Conservation (phyloP, 2,797 vertebrate species). For the Ptychobarbus kaznakovi region DNA sequence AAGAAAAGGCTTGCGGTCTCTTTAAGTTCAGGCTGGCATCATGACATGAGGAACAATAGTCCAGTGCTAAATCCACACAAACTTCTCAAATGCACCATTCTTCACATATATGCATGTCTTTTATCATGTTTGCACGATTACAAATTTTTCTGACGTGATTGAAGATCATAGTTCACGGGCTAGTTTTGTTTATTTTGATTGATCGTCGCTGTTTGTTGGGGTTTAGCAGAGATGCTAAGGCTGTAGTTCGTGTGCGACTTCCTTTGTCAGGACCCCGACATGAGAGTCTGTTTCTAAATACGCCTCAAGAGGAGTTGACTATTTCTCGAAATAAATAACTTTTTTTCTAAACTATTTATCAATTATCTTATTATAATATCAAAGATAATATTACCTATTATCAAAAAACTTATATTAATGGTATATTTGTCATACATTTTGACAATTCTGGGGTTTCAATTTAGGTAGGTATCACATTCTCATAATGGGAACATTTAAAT, state of each 20-base stretch:
- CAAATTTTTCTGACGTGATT: not conserved
- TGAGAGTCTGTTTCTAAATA: conserved; percentile 24
- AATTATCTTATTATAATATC: too few relatives aligned
- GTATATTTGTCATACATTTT: not conserved
- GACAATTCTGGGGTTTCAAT: not conserved
- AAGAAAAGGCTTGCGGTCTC: conserved; percentile 36
- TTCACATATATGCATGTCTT: too few relatives aligned
- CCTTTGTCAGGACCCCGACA: conserved; percentile 58
- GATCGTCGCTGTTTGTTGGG: conserved; percentile 32
- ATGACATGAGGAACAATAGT: conserved; percentile 43
- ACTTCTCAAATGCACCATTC: not conserved
- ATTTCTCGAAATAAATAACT: too few relatives aligned
- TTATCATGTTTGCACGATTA: not conserved
- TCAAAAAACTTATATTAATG: not conserved
- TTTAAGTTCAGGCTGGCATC: conserved; percentile 20
- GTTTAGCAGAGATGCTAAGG: conserved; percentile 40
- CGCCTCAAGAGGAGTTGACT: not conserved
- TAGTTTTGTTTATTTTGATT: conserved; percentile 12
- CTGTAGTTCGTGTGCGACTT: conserved; percentile 42
- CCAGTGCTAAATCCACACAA: not conserved
- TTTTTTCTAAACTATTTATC: too few relatives aligned
- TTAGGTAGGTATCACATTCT: not conserved
- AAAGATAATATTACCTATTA: too few relatives aligned
- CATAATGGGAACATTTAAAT: not conserved
- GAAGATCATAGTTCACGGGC: not conserved